phyloP scores from a whole-genome alignment of 2,888 invertebrate genomes.

The Choristoneura rosaceana region DNA sequence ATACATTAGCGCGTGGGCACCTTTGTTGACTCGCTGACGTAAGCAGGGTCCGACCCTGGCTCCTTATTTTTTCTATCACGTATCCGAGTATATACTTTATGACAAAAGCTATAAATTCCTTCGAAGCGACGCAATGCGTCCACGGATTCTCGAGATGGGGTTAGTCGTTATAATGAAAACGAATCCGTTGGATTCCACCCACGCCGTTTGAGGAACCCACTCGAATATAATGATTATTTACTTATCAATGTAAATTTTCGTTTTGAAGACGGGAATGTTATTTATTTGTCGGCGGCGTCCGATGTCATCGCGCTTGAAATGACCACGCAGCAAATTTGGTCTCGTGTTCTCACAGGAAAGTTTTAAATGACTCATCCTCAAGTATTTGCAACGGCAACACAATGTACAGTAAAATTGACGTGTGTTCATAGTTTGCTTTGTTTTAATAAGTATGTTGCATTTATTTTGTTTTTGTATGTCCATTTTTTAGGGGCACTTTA shows the following conservation, averaged over 20 bases:
- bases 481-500: no score
- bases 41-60: constrained; percentile 54
- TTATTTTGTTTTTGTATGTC: no score
- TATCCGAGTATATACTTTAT: constrained; percentile 59
- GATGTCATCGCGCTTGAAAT: constrained; percentile 30
- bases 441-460: no score
- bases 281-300: constrained; percentile 24
- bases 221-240: constrained; percentile 38
- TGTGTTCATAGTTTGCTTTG: neutral
- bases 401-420: constrained; percentile 27
- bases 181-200: constrained; percentile 48
- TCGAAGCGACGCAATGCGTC: constrained; percentile 53
- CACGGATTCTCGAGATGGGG: constrained; percentile 52
- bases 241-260: constrained; percentile 37
- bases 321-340: constrained; percentile 24
- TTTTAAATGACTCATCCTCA: constrained; percentile 35
- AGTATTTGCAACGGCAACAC: constrained; percentile 37
- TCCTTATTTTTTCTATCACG: constrained; percentile 68
- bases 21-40: constrained; percentile 73
- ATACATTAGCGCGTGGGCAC: constrained; percentile 84
- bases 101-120: constrained; percentile 63
- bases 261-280: constrained; percentile 25
- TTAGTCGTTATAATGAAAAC: constrained; percentile 48
- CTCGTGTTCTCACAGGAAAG: constrained; percentile 39
- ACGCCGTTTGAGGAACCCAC: constrained; percentile 43